phyloP scores from a whole-genome alignment of 2,797 vertebrate species.

The Australoheros facetus region DNA sequence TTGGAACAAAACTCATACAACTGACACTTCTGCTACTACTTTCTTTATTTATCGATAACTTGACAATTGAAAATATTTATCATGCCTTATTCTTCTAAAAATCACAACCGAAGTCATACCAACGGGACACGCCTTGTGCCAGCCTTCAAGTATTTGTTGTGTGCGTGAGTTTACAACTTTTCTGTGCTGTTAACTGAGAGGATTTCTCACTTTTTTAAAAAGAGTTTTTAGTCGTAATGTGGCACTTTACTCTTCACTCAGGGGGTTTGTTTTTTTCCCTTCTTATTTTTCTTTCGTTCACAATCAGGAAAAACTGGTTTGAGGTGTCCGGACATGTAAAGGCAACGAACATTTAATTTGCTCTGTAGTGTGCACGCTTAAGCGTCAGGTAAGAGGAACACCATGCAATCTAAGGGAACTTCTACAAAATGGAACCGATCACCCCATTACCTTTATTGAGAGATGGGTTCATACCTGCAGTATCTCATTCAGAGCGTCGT shows the following conservation, averaged over 20 bases:
- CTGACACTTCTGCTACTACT: background rate
- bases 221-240: background rate
- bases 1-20: fast-evolving
- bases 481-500: conserved; percentile 86
- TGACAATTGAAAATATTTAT: background rate
- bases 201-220: background rate
- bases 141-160: background rate
- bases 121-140: conserved; percentile 42
- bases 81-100: background rate
- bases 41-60: background rate
- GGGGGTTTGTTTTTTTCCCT: background rate
- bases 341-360: background rate
- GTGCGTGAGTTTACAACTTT: background rate
- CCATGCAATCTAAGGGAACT: background rate
- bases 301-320: conserved; percentile 38
- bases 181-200: background rate
- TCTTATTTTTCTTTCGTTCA: background rate
- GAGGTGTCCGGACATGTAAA: background rate
- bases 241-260: background rate
- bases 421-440: background rate
- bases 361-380: background rate
- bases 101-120: background rate
- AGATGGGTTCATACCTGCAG: conserved; percentile 80
- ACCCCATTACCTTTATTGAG: background rate
- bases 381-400: background rate